Percentiles rank a stretch among this genome's conserved stretches.
Evolutionary conservation across 2,888 invertebrate species (phyloP).

Genomic region (Drosophila buzzatii): DNA sequence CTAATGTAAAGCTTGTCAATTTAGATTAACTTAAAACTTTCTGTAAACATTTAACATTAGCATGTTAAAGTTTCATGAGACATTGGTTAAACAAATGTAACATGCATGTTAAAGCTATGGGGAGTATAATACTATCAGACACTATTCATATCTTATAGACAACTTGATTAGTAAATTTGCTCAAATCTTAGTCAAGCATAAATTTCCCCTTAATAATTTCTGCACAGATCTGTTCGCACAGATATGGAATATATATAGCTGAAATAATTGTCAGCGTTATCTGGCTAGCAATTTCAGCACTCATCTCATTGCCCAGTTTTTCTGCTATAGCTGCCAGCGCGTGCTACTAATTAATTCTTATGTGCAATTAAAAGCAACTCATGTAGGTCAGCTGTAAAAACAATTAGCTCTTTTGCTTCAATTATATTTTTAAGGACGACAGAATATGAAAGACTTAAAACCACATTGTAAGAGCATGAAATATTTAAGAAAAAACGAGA

Average conservation of each 20-base stretch:
- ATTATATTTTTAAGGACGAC: conserved; percentile 9
- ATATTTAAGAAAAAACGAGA: not conserved
- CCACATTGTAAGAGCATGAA: no score
- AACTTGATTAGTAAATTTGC: not conserved
- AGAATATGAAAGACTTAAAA: conserved; percentile 8
- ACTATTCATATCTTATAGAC: not conserved
- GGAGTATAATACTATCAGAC: not conserved
- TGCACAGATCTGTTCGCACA: not conserved
- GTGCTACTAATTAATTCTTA: conserved; percentile 2
- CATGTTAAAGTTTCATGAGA: not conserved
- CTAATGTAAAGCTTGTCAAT: not conserved
- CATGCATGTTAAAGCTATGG: not conserved
- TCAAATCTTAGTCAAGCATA: not conserved
- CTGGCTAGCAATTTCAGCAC: conserved; percentile 3
- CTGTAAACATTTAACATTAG: not conserved
- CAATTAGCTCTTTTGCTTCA: conserved; percentile 2
- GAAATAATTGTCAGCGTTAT: not conserved
- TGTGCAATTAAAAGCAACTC: conserved; percentile 14
- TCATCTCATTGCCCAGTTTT: conserved; percentile 9
- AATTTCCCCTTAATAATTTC: not conserved
- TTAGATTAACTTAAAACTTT: not conserved
- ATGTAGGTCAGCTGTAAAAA: conserved; percentile 18
- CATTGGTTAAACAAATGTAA: not conserved
- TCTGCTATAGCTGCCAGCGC: not conserved
- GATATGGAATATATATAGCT: not conserved